Percentiles rank a stretch among this genome's conserved stretches.
Conservation (phyloP, 2,888 invertebrate genomes). For the Dugesia japonica region DNA sequence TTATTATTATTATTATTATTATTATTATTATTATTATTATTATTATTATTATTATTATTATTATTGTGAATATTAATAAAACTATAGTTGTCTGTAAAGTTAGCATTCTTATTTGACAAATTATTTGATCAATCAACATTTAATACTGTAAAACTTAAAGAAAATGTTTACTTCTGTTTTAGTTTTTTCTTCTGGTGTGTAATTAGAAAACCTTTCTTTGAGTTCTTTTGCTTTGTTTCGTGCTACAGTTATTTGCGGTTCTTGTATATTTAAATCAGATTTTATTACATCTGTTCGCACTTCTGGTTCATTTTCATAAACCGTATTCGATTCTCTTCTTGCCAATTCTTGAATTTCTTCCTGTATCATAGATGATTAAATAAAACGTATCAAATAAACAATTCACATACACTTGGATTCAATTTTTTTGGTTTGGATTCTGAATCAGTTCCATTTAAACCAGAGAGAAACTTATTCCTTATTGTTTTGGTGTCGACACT, state of each 20-base stretch:
- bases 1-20: no score
- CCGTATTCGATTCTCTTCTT: not conserved
- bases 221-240: constrained; percentile 25
- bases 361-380: not conserved
- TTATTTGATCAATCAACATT: no score
- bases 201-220: constrained; percentile 20
- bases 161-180: not conserved
- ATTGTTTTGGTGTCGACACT: not conserved
- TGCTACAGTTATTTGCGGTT: not conserved
- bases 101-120: no score
- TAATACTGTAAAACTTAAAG: no score
- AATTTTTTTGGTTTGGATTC: not conserved
- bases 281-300: constrained; percentile 22
- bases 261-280: not conserved
- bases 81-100: no score
- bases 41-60: no score
- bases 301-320: constrained; percentile 29
- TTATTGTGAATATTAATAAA: no score
- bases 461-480: not conserved
- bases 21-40: no score
- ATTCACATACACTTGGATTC: not conserved
- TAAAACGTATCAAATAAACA: not conserved
- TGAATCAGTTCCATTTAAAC: not conserved
- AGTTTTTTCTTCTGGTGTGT: not conserved
- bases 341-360: constrained; percentile 30